Percentiles rank a stretch among this genome's conserved stretches.
phyloP scores from a whole-genome alignment of 2,797 vertebrate genomes.

The Scolopax bukidnonensis region DNA sequence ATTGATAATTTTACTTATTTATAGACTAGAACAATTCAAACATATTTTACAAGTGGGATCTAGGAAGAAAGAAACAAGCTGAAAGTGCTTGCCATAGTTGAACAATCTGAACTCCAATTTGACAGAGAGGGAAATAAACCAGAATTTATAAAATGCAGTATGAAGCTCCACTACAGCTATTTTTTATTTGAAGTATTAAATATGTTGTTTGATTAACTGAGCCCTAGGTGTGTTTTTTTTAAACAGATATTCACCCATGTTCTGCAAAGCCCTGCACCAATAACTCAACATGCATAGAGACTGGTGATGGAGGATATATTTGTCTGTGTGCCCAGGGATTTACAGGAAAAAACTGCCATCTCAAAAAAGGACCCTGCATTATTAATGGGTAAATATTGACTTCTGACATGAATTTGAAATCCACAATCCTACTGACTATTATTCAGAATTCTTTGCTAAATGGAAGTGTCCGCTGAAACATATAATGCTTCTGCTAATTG shows the following conservation, averaged over 20 bases:
- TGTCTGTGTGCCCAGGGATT: constrained; percentile 87
- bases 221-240: not conserved
- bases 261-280: constrained; percentile 85
- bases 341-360: constrained; percentile 83
- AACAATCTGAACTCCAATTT: not conserved
- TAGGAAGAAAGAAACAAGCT: not conserved
- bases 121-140: not conserved
- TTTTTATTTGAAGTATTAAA: not conserved
- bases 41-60: not conserved
- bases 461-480: not conserved
- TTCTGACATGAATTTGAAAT: not conserved
- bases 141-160: not conserved
- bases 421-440: not conserved
- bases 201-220: not conserved
- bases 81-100: not conserved
- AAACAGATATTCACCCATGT: constrained; percentile 86
- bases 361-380: constrained; percentile 82
- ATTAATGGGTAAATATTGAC: constrained; percentile 81
- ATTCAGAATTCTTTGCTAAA: not conserved
- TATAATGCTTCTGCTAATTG: not conserved
- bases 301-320: constrained; percentile 83
- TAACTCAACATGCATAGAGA: constrained; percentile 90
- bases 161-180: not conserved
- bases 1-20: constrained; percentile 2
- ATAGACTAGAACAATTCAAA: not conserved